These are phyloP conservation scores for Andrena chrysosceles DNA, from an alignment of 2,888 invertebrate genomes.

Conservation along the genomic window DNA sequence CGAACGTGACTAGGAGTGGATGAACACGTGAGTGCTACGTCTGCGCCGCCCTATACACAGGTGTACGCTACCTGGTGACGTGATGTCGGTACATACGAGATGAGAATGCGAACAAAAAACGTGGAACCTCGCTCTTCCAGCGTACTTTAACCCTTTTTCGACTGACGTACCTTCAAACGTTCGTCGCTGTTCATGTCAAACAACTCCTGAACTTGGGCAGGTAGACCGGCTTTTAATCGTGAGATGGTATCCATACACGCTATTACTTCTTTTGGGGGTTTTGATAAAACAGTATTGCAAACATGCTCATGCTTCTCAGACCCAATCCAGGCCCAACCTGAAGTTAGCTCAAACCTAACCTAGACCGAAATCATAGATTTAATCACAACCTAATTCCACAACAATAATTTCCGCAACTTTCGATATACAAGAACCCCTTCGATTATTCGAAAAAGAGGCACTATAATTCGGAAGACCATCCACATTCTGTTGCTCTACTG, in stretches of 20 bases:
- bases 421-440: too few species aligned
- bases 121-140: slow-evolving; percentile 48
- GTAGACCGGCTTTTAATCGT: not conserved
- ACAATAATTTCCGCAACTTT: too few species aligned
- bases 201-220: not conserved
- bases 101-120: slow-evolving; percentile 14
- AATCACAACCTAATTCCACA: not conserved
- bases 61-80: slow-evolving; percentile 51
- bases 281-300: not conserved
- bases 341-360: not conserved
- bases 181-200: slow-evolving; percentile 16
- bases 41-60: slow-evolving; percentile 51
- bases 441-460: too few species aligned
- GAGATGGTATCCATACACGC: not conserved
- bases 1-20: slow-evolving; percentile 14
- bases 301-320: not conserved
- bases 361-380: not conserved
- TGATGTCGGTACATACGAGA: slow-evolving; percentile 40
- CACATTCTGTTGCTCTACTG: not conserved
- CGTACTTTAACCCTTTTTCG: slow-evolving; percentile 14
- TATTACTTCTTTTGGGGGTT: not conserved
- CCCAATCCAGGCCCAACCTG: not conserved
- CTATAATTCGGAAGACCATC: too few species aligned
- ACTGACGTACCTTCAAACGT: slow-evolving; percentile 38
- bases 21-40: slow-evolving; percentile 24